A percentile compares a stretch with the other conserved stretches of the same genome.
Conservation (phyloP, 2,113 vertebrate species). For the Reinhardtius hippoglossoides region DNA sequence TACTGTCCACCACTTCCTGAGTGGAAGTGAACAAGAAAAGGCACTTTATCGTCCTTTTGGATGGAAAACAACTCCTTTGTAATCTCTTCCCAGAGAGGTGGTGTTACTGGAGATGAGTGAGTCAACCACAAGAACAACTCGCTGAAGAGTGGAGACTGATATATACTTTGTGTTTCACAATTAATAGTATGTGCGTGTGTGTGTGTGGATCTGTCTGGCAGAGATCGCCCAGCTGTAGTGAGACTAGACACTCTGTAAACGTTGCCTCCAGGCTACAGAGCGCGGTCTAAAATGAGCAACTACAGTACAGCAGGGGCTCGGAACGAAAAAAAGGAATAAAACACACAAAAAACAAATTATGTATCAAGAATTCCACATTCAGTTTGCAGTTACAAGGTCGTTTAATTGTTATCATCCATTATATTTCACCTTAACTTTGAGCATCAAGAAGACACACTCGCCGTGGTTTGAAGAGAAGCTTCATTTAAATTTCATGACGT, state of each 20-base stretch:
- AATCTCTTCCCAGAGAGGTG: conserved; percentile 23
- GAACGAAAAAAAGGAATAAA: background rate
- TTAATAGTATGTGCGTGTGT: background rate
- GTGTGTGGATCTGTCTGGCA: conserved; percentile 17
- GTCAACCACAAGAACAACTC: conserved; percentile 23
- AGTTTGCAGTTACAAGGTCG: background rate
- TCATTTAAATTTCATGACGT: conserved; percentile 64
- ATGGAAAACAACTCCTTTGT: conserved; percentile 36
- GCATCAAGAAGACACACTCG: conserved; percentile 1
- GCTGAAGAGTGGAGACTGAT: background rate
- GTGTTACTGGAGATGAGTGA: conserved; percentile 27
- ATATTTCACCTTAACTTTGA: conserved; percentile 7
- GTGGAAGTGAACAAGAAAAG: conserved; percentile 28
- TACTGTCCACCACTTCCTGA: conserved; percentile 17
- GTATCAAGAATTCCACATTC: background rate
- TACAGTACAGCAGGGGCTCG: conserved; percentile 15
- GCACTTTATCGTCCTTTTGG: conserved; percentile 19
- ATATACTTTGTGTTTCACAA: conserved; percentile 1
- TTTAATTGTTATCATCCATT: background rate
- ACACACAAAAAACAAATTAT: background rate
- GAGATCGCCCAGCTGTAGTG: conserved; percentile 44
- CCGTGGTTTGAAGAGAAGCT: conserved; percentile 34
- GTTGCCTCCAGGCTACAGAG: conserved; percentile 33
- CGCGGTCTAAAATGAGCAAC: conserved; percentile 38
- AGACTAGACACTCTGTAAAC: conserved; percentile 50